Percentiles rank a stretch among this genome's conserved stretches.
phyloP scores from a whole-genome alignment of 2,113 vertebrate species.

The Lates calcarifer region DNA sequence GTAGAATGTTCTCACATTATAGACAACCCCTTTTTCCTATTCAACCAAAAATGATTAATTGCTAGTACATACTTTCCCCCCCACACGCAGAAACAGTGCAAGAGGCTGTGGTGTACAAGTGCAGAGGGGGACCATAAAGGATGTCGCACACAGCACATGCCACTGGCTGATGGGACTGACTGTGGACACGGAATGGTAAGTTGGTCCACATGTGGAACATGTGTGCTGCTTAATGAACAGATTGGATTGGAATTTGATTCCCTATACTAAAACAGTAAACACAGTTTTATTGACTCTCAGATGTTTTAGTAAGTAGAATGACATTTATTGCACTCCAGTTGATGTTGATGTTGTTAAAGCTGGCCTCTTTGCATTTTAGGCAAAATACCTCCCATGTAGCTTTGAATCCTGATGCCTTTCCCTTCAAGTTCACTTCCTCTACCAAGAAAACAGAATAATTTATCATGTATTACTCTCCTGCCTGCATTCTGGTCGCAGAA shows the following conservation, averaged over 20 bases:
- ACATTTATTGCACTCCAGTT: neutral
- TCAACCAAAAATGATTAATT: constrained; percentile 19
- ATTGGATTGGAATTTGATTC: neutral
- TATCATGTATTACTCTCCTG: constrained; percentile 66
- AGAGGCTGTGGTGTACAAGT: constrained; percentile 95
- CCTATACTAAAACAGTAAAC: neutral
- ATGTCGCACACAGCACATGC: constrained; percentile 98
- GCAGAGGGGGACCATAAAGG: constrained; percentile 92
- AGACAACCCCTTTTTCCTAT: neutral
- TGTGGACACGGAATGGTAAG: constrained; percentile 96
- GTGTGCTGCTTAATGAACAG: constrained; percentile 5
- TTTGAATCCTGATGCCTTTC: constrained; percentile 58
- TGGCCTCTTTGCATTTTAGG: constrained; percentile 7
- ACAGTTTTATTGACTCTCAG: neutral
- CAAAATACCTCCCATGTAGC: constrained; percentile 40
- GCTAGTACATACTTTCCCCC: neutral
- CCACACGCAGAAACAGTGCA: constrained; percentile 91
- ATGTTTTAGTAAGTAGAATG: neutral
- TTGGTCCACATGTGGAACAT: constrained; percentile 5
- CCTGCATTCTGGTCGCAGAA: constrained; percentile 49
- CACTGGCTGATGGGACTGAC: constrained; percentile 93
- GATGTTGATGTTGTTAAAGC: constrained; percentile 25
- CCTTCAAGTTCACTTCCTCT: constrained; percentile 52
- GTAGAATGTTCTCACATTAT: constrained; percentile 1
- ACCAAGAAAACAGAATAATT: constrained; percentile 60